Evolutionary conservation across 2,888 invertebrate genomes (phyloP).

Genomic region (Glyphotaelius pellucidus): DNA sequence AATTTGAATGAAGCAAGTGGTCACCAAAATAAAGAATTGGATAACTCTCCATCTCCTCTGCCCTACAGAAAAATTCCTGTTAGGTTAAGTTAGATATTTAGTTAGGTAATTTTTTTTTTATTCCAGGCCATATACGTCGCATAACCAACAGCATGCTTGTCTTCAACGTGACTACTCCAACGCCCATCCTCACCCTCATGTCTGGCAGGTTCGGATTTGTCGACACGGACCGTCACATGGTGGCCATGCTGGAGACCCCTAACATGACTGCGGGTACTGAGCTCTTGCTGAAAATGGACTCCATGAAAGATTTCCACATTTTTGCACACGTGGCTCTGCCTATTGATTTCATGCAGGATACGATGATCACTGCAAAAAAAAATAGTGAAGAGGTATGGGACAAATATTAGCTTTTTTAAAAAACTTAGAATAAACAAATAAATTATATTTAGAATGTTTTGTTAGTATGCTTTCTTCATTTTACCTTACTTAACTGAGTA

Average conservation of each 20-base stretch:
- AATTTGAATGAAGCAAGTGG: not conserved
- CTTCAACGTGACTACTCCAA: constrained; percentile 86
- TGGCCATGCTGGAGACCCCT: constrained; percentile 84
- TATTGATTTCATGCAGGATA: constrained; percentile 82
- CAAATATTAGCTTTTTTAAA: too few species aligned
- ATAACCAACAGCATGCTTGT: constrained; percentile 86
- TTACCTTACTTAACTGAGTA: too few species aligned
- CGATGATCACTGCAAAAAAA: constrained; percentile 83
- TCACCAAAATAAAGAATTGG: not conserved
- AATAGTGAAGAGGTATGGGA: constrained; percentile 80
- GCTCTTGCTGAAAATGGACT: constrained; percentile 79
- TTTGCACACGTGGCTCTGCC: constrained; percentile 86
- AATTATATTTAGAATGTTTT: too few species aligned
- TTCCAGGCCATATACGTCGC: constrained; percentile 81
- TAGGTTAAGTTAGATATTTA: not conserved
- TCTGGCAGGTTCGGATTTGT: constrained; percentile 85
- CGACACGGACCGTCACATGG: constrained; percentile 83
- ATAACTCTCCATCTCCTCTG: not conserved
- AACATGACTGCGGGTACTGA: constrained; percentile 84
- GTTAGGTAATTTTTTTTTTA: not conserved
- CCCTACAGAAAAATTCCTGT: not conserved
- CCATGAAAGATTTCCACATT: constrained; percentile 84
- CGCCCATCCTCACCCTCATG: constrained; percentile 81
- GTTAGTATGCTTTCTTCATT: too few species aligned
- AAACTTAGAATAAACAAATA: too few species aligned